Evolutionary conservation across 2,113 vertebrate genomes (phyloP).

Genomic region (Corynorhinus townsendii): DNA sequence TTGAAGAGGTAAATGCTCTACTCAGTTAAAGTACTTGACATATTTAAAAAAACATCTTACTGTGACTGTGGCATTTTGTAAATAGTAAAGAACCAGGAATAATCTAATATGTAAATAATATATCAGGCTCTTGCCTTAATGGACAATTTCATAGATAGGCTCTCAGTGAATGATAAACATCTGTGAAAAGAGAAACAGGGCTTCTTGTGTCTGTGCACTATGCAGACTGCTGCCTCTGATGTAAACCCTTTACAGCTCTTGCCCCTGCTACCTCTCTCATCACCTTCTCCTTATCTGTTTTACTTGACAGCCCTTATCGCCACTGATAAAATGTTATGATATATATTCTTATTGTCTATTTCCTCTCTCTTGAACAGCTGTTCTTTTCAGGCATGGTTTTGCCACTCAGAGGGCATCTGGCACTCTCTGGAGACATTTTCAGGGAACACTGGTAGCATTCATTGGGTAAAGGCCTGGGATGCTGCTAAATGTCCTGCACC

Average conservation of each 20-base stretch:
- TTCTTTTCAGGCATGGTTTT: neutral
- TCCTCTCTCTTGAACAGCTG: neutral
- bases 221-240: neutral
- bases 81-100: slow-evolving; percentile 44
- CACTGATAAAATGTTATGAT: too few relatives aligned
- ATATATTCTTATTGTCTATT: neutral
- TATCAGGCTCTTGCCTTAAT: slow-evolving; percentile 42
- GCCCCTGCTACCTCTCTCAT: neutral
- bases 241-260: neutral
- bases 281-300: neutral
- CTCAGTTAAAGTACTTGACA: slow-evolving; percentile 24
- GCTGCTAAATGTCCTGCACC: neutral
- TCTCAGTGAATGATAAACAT: neutral
- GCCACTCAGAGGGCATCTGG: neutral
- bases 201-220: neutral
- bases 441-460: neutral
- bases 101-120: slow-evolving; percentile 47
- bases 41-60: slow-evolving; percentile 40
- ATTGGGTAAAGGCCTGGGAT: neutral
- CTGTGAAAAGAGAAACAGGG: neutral
- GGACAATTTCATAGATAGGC: slow-evolving; percentile 34
- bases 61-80: slow-evolving; percentile 45
- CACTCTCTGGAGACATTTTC: neutral
- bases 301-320: neutral
- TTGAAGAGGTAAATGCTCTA: slow-evolving; percentile 52